phyloP scores from a whole-genome alignment of 2,888 invertebrate genomes.

The Lasioglossum figueresi region DNA sequence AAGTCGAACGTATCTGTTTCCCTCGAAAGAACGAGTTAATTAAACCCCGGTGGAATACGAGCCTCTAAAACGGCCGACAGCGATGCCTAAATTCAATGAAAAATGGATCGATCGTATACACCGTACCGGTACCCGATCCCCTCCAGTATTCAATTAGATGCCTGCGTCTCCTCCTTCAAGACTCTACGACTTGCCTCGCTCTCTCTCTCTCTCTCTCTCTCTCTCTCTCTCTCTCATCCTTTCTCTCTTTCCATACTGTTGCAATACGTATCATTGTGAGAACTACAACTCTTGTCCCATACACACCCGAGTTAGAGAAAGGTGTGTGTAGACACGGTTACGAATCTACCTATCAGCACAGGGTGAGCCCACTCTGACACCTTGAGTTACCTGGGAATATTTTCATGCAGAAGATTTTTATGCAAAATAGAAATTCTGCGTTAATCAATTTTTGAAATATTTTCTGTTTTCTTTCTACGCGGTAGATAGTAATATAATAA shows the following conservation, averaged over 20 bases:
- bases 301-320: background rate
- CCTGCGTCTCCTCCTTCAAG: background rate
- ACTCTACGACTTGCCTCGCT: background rate
- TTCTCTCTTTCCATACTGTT: background rate
- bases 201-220: background rate
- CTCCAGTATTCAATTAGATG: slow-evolving; percentile 37
- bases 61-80: slow-evolving; percentile 35
- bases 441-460: no score
- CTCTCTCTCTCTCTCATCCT: background rate
- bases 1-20: slow-evolving; percentile 45
- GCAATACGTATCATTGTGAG: background rate
- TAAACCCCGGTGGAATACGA: slow-evolving; percentile 30
- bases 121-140: background rate
- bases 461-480: no score
- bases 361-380: background rate
- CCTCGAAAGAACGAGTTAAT: slow-evolving; percentile 52
- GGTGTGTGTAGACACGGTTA: background rate
- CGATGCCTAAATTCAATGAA: slow-evolving; percentile 48
- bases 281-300: background rate
- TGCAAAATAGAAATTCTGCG: no score
- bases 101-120: slow-evolving; percentile 32
- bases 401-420: background rate
- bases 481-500: no score
- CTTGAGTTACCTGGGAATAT: background rate
- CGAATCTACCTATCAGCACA: background rate